A percentile compares a stretch with the other conserved stretches of the same genome.
Conservation (phyloP, 2,113 vertebrate species). For the Corapipo altera region DNA sequence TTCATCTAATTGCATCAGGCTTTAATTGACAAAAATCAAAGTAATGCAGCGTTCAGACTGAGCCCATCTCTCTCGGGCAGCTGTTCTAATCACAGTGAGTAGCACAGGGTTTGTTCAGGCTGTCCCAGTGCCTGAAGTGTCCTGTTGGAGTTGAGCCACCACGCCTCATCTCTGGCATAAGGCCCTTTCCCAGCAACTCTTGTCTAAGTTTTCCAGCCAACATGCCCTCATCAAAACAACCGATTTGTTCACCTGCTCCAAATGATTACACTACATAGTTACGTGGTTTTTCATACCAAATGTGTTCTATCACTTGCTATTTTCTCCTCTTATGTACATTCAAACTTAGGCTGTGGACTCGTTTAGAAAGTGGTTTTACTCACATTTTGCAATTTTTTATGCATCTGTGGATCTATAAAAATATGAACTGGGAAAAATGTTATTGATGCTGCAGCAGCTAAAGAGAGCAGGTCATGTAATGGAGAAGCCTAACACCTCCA, state of each 20-base stretch:
- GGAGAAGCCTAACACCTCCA: neutral
- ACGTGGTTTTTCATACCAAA: neutral
- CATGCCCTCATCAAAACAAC: neutral
- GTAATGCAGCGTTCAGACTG: neutral
- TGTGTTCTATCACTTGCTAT: neutral
- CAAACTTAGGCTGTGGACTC: neutral
- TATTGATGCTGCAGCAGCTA: neutral
- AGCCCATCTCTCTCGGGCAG: neutral
- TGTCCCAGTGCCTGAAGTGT: neutral
- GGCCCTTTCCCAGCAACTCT: neutral
- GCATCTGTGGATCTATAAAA: neutral
- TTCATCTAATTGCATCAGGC: slow-evolving; percentile 46
- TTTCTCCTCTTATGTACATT: neutral
- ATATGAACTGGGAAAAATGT: neutral
- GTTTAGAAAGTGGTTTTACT: neutral
- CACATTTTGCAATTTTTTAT: neutral
- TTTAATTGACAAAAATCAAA: slow-evolving; percentile 54
- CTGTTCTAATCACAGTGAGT: neutral
- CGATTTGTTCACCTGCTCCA: neutral
- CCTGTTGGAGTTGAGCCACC: neutral
- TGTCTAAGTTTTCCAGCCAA: neutral
- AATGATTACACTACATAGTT: neutral
- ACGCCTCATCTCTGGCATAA: neutral
- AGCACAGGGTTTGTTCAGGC: neutral
- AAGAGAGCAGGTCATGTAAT: neutral